Evolutionary conservation across 2,888 invertebrate genomes (phyloP), one percentile per base, ranked within the genome.

Genomic region (Carterocephalus palaemon): DNA sequence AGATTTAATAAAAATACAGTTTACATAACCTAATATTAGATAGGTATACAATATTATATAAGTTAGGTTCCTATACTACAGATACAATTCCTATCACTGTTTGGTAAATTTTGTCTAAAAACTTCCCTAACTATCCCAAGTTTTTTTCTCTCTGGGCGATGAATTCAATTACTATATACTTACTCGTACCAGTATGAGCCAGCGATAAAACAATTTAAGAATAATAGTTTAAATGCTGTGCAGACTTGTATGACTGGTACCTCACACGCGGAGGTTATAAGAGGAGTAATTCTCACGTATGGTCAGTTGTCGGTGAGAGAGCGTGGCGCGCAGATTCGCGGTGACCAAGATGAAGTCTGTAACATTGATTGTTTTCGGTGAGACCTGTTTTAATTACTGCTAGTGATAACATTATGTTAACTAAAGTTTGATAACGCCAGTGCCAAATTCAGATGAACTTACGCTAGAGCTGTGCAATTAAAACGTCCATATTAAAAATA

Each of bases 341-440:
- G 51, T 41, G 59, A 34, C 12, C 48, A 62, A 53, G 51, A 84
- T 84, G 84, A 84, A 76, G 71, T 64, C 71, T 29, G 56, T 68
- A 26, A 72, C 73, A 48, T 57, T 84, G 40, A 59, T 79, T 61
- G 56, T 80, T 62, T 75, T 84, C 38, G 84, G 84, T 84, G 56
- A 83, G 84, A 32, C 20, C 66, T 50, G 37, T 51, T 48, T 57
- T 53, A 26, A 47, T 38, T 31, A 42, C 20, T 33, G 7, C 39
- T 51, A 47, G 40, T 34, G 31, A 34, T 13, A 24, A 20, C 23
- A 17, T 47, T 42, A 6, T 43, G n/a, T n/a, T 13, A 12, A 26
- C 10, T 12, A 10, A 12, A 7, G 4, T 26, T 12, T 26, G 26
- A 12, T 12, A 26, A 12, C 10, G 5, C 7, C 6, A 12, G 5